Base-by-base conservation (phyloP, 2,113 vertebrate genomes). In the Lasiurus cinereus region DNA sequence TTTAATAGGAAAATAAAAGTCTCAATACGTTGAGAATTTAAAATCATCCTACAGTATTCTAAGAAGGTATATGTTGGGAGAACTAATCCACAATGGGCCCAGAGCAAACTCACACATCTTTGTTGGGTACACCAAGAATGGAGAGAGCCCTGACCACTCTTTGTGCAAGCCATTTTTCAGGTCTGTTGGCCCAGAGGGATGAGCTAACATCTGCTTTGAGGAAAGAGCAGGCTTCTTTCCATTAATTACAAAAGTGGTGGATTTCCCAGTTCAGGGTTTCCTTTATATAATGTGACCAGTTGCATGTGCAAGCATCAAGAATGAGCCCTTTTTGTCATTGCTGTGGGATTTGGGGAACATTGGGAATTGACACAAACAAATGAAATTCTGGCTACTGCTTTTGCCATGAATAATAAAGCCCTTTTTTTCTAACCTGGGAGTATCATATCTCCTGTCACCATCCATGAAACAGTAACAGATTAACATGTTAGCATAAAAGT, bases 401-500 rank as follows among this genome's bases (percentile, higher is more conserved):
- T 83, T 83, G 46, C 54, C 33, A 50, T 62, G 43, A 77, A 8
- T 77, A 80, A 56, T 79, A 29, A 73, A 33, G 36, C n/a, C 29
- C 36, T 92, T 77, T 94, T 73, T 62, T 78, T 90, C 62, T 78
- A 83, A 92, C 39, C 64, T 76, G 59, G 22, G 64, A 73, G 14
- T 50, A 46, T 91, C 64, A 14, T 59, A 54, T 83, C 27, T 94
- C 76, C 43, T 92, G 64, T 64, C 82, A 88, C 64, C 54, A 79
- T 80, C 70, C 50, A 70, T 52, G 21, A 92, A 82, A 90, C 5
- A 76, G 74, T 52, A 74, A 69, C 6, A 87, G 9, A 33, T 27
- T 85, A 84, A 56, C 21, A 92, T 88, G 36, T 59, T 78, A 78
- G 5, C 21, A 3, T 87, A 46, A 29, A 94, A 39, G 39, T 48